These are phyloP conservation scores for Nautilus pompilius DNA, from an alignment of 1,140 invertebrate genomes.

Conservation along the genomic window DNA sequence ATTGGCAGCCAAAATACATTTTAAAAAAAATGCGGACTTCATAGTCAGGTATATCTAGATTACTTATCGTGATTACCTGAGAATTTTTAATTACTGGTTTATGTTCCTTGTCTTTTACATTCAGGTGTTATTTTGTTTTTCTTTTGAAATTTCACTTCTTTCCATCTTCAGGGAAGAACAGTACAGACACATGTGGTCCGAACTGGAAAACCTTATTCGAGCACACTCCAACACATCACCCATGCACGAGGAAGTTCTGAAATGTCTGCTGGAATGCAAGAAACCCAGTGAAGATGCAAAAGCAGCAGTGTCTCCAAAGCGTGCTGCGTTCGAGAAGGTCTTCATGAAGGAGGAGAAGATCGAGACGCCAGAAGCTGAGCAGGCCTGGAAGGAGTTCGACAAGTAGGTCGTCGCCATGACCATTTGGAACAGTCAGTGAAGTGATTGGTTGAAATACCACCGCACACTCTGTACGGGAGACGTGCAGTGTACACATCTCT, in stretches of 20 bases:
- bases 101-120: no score
- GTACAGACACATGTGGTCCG: conserved; percentile 84
- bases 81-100: no score
- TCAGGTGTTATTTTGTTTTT: no score
- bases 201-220: conserved; percentile 80
- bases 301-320: conserved; percentile 52
- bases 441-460: conserved; percentile 5
- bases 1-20: no score
- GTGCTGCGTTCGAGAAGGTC: conserved; percentile 52
- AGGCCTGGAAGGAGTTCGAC: conserved; percentile 63
- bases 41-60: no score
- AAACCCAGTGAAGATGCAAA: conserved; percentile 39
- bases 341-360: conserved; percentile 58
- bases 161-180: conserved; percentile 71
- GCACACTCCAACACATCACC: conserved; percentile 67
- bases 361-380: conserved; percentile 62
- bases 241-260: conserved; percentile 74
- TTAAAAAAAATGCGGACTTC: no score
- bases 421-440: neutral
- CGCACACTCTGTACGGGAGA: no score
- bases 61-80: no score
- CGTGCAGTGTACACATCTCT: no score
- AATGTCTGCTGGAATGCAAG: conserved; percentile 79
- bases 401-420: no score
- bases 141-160: conserved; percentile 2